Base-by-base conservation (phyloP, 1,140 invertebrate species). In the Chrysomallon squamiferum region DNA sequence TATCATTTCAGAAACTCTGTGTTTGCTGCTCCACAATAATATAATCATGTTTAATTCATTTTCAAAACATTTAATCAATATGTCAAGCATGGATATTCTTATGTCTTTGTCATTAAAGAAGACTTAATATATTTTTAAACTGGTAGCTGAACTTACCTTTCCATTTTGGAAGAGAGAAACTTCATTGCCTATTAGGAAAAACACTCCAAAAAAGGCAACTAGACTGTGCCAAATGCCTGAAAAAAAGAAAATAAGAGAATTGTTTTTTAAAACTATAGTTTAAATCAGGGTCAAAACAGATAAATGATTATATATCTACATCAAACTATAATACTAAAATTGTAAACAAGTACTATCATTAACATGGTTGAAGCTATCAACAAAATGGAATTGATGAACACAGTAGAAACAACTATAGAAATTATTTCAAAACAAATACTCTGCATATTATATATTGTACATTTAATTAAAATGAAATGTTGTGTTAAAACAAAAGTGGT, bases 211-310 rank as follows among this genome's bases (percentile, higher is more conserved):
- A 76, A 88, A 91, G 45, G 87, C 83, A 3, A 87, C 83, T 25
- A 81, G 20, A 0, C 87, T 80, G 68, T 90, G 89, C 88, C 89
- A 90, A 15, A 90, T 33, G 27, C 86, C 89, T 87, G 73, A 27
- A 76, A 81, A 58, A 62, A 80, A 68, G 88, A 67, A 54, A 45
- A 49, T 18, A 58, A 59, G 38, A 32, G 60, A 47, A 5, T 7
- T 41, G 29, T 27, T 11, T 2, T 20, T 35, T 5, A 3, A 59
- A 49, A 4, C 22, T 20, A 3, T 5, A 3, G 32, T 22, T 3
- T 50, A 15, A 15, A 29, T 30, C 13, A 27, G 9, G 22, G 58
- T 6, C 2, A 41, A 15, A 29, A 30, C 52, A 15, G 5, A 54
- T 11, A 3, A 33, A 52, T 54, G 7, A 13, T 29, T 32, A 54